phyloP scores from a whole-genome alignment of 2,113 vertebrate species.

The Piprites chloris region DNA sequence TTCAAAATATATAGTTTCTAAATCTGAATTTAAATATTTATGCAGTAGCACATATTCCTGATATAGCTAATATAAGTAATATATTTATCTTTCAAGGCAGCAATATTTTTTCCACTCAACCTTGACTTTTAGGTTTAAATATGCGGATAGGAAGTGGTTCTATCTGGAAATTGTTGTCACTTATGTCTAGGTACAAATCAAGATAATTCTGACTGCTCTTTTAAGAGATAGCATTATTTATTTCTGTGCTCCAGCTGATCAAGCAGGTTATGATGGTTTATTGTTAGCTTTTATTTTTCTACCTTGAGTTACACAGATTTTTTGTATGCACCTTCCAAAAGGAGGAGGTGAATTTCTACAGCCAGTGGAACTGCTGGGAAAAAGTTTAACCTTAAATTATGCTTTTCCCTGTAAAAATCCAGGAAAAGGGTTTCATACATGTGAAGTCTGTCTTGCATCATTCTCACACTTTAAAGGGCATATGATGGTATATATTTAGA shows the following conservation, averaged over 20 bases:
- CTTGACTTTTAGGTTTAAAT: slow-evolving; percentile 44
- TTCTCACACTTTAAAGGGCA: not conserved
- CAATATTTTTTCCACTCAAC: slow-evolving; percentile 63
- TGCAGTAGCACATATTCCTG: slow-evolving; percentile 42
- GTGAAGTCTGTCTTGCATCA: not conserved
- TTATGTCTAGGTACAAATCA: slow-evolving; percentile 35
- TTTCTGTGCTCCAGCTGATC: slow-evolving; percentile 22
- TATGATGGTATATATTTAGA: slow-evolving; percentile 15
- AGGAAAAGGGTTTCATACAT: not conserved
- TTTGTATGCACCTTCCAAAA: not conserved
- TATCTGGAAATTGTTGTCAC: slow-evolving; percentile 33
- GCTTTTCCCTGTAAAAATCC: not conserved
- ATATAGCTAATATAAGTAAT: slow-evolving; percentile 59
- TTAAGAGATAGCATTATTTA: slow-evolving; percentile 10
- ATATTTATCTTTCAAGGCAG: slow-evolving; percentile 58
- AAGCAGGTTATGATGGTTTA: slow-evolving; percentile 14
- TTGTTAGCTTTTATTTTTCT: not conserved
- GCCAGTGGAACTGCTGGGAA: not conserved
- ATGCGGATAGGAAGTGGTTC: not conserved
- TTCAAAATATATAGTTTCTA: slow-evolving; percentile 57
- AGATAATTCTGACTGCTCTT: slow-evolving; percentile 28
- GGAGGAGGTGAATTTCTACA: not conserved
- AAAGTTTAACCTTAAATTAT: not conserved
- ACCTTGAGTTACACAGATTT: not conserved
- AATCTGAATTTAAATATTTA: slow-evolving; percentile 69